These are phyloP conservation scores for Daboia siamensis DNA, from an alignment of 2,113 vertebrate genomes.

Conservation along the genomic window DNA sequence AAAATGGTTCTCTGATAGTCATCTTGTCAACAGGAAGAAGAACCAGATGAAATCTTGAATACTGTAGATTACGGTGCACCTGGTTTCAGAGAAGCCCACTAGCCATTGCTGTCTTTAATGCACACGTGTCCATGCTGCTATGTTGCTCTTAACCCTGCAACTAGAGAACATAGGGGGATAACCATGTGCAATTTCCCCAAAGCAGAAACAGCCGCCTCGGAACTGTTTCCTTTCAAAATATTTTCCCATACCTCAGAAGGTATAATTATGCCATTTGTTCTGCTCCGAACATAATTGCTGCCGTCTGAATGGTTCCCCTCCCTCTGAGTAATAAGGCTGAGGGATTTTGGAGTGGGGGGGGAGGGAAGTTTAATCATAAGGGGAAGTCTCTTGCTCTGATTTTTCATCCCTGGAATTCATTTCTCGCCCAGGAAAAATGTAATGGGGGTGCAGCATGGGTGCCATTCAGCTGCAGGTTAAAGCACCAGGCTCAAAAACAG, in stretches of 20 bases:
- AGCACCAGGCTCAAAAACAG: background rate
- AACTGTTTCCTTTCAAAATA: conserved; percentile 65
- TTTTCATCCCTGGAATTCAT: background rate
- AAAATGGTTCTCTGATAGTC: background rate
- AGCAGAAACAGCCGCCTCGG: conserved; percentile 33
- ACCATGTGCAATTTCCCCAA: conserved; percentile 22
- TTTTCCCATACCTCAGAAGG: conserved; percentile 56
- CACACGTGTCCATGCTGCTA: background rate
- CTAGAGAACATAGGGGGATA: background rate
- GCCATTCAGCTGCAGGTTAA: too few relatives aligned
- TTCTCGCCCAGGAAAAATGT: background rate
- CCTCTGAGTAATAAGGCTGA: conserved; percentile 31
- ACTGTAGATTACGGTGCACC: background rate
- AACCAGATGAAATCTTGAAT: background rate
- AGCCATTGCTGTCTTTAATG: too few relatives aligned
- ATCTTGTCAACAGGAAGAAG: background rate
- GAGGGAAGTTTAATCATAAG: background rate
- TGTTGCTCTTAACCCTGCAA: background rate
- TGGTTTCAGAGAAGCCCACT: background rate
- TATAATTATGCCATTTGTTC: conserved; percentile 56
- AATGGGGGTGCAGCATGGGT: accelerated
- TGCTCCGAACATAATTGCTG: conserved; percentile 55
- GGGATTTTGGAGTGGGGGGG: background rate
- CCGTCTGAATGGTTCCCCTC: conserved; percentile 48
- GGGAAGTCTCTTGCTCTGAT: background rate